Percentiles rank a stretch among this genome's conserved stretches.
Conservation (phyloP, 2,113 vertebrate species). For the Sinocyclocheilus rhinocerous region DNA sequence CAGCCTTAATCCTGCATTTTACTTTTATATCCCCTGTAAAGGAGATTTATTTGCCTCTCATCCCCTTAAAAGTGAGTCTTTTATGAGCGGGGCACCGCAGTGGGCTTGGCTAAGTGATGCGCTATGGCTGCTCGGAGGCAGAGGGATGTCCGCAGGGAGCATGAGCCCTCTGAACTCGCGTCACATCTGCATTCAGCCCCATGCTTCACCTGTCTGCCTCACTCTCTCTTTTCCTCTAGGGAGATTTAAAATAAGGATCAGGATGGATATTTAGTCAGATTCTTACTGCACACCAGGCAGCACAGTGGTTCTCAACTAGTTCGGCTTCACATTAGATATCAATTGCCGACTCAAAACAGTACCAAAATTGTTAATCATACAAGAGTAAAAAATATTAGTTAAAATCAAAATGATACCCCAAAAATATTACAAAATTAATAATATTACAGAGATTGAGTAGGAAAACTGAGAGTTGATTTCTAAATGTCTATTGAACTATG, state of each 20-base stretch:
- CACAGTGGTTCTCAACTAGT: background rate
- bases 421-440: too few species aligned
- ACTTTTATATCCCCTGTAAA: constrained; percentile 60
- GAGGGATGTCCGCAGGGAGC: constrained; percentile 59
- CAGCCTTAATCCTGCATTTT: constrained; percentile 53
- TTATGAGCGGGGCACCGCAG: constrained; percentile 51
- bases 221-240: background rate
- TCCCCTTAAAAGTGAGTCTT: constrained; percentile 63
- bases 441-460: too few species aligned
- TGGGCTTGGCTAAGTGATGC: constrained; percentile 52
- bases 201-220: constrained; percentile 47
- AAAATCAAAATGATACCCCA: background rate
- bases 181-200: constrained; percentile 51
- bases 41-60: constrained; percentile 61
- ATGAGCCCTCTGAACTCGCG: constrained; percentile 49
- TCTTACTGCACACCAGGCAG: background rate
- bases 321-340: background rate
- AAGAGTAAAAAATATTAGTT: background rate
- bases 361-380: background rate
- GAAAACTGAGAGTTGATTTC: too few species aligned
- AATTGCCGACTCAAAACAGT: background rate
- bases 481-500: background rate
- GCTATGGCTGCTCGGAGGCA: constrained; percentile 39
- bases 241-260: constrained; percentile 36
- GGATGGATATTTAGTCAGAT: constrained; percentile 29